These are phyloP conservation scores for Holacanthus passer DNA, from an alignment of 2,113 vertebrate species.

Conservation along the genomic window DNA sequence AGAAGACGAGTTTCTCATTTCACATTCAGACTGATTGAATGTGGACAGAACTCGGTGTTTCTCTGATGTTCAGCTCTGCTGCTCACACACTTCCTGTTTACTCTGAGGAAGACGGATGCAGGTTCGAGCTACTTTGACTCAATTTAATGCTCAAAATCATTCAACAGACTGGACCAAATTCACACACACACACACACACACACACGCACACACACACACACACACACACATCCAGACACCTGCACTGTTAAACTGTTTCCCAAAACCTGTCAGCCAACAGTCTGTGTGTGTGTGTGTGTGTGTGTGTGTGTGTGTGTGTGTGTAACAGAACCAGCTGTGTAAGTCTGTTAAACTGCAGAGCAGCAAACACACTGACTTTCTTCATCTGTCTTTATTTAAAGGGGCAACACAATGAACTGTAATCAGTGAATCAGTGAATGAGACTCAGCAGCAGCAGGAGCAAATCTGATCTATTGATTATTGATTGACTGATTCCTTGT, in stretches of 20 bases:
- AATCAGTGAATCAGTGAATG: not conserved
- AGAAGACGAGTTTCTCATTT: too few species aligned
- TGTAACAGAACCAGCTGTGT: not conserved
- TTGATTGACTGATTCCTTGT: not conserved
- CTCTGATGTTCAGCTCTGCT: not conserved
- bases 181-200: too few species aligned
- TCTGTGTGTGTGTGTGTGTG: not conserved
- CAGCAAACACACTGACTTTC: not conserved
- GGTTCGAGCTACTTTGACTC: not conserved
- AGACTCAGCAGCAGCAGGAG: not conserved
- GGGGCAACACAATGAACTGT: not conserved
- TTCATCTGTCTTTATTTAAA: not conserved
- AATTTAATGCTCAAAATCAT: not conserved
- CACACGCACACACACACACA: too few species aligned
- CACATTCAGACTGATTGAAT: too few species aligned
- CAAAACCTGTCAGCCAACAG: too few species aligned
- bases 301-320: not conserved
- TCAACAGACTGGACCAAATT: not conserved
- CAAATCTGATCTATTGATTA: not conserved
- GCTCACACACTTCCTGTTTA: slow-evolving; percentile 51
- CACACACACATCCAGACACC: too few species aligned
- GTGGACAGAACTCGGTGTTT: not conserved
- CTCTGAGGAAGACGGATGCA: not conserved
- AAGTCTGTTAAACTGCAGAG: not conserved
- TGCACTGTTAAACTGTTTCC: too few species aligned